These are phyloP conservation scores for Anastatus disparis DNA, from an alignment of 1,140 invertebrate species.

Conservation along the genomic window DNA sequence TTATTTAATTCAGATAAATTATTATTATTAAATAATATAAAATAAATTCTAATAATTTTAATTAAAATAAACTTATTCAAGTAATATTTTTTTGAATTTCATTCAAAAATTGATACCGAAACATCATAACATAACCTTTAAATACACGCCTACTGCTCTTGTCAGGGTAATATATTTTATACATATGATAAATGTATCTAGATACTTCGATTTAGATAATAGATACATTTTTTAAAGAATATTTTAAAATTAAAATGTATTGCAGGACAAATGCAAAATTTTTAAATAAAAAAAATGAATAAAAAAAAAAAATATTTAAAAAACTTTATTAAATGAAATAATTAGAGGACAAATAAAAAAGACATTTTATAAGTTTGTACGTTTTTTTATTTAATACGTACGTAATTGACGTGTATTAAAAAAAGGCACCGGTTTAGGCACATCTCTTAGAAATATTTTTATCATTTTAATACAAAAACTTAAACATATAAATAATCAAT, in stretches of 20 bases:
- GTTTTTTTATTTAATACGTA: conserved; percentile 16
- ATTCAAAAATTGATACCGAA: not conserved
- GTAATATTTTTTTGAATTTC: not conserved
- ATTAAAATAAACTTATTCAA: not conserved
- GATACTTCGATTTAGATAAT: no score
- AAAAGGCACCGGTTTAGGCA: conserved; percentile 32
- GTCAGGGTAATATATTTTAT: no score
- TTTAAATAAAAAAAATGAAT: no score
- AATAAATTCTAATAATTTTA: not conserved
- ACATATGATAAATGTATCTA: no score
- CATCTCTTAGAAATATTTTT: conserved; percentile 3
- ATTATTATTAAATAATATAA: not conserved
- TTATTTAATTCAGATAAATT: not conserved
- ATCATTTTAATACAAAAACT: not conserved
- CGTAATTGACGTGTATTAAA: not conserved
- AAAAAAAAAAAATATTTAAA: no score
- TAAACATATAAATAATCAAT: conserved; percentile 30
- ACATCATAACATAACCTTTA: no score
- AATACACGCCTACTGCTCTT: no score
- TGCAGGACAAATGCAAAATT: no score
- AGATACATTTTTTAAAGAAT: no score
- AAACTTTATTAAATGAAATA: no score
- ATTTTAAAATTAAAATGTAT: no score
- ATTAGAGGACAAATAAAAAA: no score
- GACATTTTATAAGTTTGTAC: not conserved